Evolutionary conservation across 2,888 invertebrate species (phyloP).

Genomic region (Platerodrilus igneus): DNA sequence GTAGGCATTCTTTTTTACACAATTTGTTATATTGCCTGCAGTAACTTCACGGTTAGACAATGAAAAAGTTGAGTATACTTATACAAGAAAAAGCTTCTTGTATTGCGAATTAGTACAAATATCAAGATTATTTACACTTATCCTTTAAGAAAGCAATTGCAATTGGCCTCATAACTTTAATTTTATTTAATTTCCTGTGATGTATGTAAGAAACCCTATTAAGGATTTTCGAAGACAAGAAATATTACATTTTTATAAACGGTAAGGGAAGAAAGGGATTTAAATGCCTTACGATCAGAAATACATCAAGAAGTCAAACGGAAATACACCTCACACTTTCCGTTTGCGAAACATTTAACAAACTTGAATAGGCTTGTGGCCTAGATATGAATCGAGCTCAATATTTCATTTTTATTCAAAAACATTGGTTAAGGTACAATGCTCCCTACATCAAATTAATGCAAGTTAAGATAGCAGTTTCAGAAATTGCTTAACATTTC

Average conservation of each 20-base stretch:
- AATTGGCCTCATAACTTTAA: no score
- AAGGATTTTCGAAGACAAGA: neutral
- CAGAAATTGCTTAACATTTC: constrained; percentile 38
- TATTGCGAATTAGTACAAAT: no score
- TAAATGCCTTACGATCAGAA: constrained; percentile 6
- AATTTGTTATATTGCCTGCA: no score
- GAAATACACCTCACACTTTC: constrained; percentile 1
- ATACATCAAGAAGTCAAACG: constrained; percentile 4
- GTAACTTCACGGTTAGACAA: no score
- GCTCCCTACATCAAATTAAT: constrained; percentile 30
- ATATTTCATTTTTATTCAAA: constrained; percentile 9
- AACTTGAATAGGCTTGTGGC: neutral
- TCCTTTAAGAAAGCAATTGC: no score
- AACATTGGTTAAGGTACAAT: constrained; percentile 1
- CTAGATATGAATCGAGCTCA: constrained; percentile 6
- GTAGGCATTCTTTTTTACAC: no score
- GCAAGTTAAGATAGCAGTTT: constrained; percentile 33
- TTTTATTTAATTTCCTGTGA: no score
- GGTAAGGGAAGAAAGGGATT: constrained; percentile 2
- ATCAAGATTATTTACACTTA: no score
- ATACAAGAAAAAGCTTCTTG: no score
- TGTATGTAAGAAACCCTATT: neutral
- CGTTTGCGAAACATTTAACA: no score
- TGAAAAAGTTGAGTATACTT: no score
- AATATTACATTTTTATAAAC: constrained; percentile 4